These are phyloP conservation scores for Urocyon cinereoargenteus DNA, from an alignment of 2,797 vertebrate genomes.

Conservation along the genomic window DNA sequence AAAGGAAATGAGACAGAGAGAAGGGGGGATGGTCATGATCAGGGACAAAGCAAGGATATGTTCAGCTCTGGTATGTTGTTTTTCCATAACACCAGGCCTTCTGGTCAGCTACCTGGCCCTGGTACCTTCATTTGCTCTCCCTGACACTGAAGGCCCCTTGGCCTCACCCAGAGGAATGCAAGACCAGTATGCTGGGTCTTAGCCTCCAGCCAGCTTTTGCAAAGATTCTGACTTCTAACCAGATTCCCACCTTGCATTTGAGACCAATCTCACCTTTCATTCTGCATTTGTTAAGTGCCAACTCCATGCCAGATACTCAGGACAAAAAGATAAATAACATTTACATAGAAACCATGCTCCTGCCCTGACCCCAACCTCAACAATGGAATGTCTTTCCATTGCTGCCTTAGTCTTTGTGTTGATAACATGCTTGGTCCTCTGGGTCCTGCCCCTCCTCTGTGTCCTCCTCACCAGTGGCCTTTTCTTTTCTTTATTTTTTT, in stretches of 20 bases:
- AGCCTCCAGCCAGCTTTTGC: background rate
- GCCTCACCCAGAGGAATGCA: background rate
- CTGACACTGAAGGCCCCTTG: background rate
- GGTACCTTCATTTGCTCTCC: background rate
- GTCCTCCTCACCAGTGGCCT: background rate
- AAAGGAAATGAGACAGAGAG: slow-evolving; percentile 12
- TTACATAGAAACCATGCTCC: background rate
- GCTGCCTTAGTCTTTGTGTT: background rate
- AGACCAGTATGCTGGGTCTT: background rate
- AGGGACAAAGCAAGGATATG: background rate
- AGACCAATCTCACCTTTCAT: background rate
- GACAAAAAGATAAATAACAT: background rate
- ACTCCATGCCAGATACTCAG: background rate
- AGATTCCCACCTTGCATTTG: background rate
- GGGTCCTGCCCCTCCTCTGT: background rate
- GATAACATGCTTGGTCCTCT: background rate
- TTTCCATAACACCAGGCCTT: background rate
- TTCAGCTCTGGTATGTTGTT: background rate
- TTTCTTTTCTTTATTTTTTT: no score
- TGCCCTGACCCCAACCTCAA: background rate
- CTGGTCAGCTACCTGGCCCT: background rate
- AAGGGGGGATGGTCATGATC: background rate
- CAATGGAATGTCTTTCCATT: background rate
- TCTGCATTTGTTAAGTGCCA: background rate
- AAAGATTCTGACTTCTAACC: background rate